phyloP scores from a whole-genome alignment of 2,888 invertebrate species.

The Trichopria drosophilae region DNA sequence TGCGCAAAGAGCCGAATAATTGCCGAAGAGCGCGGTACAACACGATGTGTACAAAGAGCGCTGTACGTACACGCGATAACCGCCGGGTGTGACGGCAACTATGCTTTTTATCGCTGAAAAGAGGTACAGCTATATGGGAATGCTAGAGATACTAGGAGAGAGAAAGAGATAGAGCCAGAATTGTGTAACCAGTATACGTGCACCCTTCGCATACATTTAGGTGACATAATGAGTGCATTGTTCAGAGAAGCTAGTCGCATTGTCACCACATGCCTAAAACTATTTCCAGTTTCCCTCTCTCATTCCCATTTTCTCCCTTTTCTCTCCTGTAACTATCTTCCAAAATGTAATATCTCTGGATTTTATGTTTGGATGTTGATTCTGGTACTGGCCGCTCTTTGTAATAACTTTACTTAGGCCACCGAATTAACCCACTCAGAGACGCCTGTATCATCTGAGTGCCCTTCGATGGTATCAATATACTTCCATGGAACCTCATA shows the following conservation, averaged over 20 bases:
- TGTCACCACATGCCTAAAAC: constrained; percentile 49
- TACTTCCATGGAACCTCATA: no score
- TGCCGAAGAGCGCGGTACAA: constrained; percentile 17
- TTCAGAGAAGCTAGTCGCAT: constrained; percentile 53
- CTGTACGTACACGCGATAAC: not conserved
- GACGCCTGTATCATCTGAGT: no score
- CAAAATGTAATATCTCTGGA: no score
- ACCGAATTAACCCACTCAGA: no score
- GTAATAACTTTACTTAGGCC: no score
- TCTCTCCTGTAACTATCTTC: constrained; percentile 13
- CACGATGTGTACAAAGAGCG: no score
- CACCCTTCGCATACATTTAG: constrained; percentile 45
- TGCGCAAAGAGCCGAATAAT: constrained; percentile 26
- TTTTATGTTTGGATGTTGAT: no score
- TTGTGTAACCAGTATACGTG: constrained; percentile 23
- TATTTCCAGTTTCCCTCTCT: constrained; percentile 31
- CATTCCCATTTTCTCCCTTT: constrained; percentile 17
- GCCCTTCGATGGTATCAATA: no score
- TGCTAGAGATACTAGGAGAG: not conserved
- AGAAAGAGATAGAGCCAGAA: not conserved
- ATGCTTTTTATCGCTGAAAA: constrained; percentile 40
- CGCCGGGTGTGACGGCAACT: constrained; percentile 22
- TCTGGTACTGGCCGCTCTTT: no score
- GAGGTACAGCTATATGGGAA: constrained; percentile 2
- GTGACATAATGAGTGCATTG: constrained; percentile 55